Conservation (phyloP, 2,888 invertebrate species). For the Catocala sponsa region DNA sequence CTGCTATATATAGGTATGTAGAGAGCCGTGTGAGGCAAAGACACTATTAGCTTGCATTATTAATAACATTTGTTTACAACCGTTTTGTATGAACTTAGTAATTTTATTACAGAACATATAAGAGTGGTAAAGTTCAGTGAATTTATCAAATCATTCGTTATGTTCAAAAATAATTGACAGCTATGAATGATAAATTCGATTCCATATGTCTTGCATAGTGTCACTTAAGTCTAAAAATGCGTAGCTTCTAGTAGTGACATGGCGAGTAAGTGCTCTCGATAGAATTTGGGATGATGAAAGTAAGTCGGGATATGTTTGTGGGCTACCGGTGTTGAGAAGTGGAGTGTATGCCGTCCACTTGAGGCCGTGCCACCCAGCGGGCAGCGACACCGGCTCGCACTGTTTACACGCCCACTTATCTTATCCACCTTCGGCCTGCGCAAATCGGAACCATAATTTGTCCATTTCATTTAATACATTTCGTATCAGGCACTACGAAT, state of each 20-base stretch:
- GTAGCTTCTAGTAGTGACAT: slow-evolving; percentile 32
- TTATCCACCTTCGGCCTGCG: slow-evolving; percentile 59
- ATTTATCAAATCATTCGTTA: neutral
- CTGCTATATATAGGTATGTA: no score
- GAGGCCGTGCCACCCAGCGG: slow-evolving; percentile 78
- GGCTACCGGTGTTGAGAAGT: slow-evolving; percentile 81
- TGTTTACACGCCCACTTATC: slow-evolving; percentile 59
- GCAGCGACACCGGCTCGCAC: slow-evolving; percentile 40
- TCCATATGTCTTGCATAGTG: neutral
- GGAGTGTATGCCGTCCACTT: slow-evolving; percentile 81
- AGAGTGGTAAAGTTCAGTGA: no score
- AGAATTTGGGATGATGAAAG: slow-evolving; percentile 74
- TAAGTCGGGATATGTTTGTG: slow-evolving; percentile 78
- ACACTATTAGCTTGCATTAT: no score
- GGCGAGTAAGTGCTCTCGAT: slow-evolving; percentile 60
- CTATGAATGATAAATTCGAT: neutral
- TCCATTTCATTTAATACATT: neutral
- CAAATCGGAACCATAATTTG: slow-evolving; percentile 54
- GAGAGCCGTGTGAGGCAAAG: no score
- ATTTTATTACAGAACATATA: neutral
- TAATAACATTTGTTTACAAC: no score
- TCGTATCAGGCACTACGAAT: neutral
- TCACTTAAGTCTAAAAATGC: slow-evolving; percentile 8
- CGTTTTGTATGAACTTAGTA: neutral
- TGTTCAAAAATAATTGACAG: neutral